Evolutionary conservation across 2,888 invertebrate species (phyloP).

Genomic region (Thereva nobilitata): DNA sequence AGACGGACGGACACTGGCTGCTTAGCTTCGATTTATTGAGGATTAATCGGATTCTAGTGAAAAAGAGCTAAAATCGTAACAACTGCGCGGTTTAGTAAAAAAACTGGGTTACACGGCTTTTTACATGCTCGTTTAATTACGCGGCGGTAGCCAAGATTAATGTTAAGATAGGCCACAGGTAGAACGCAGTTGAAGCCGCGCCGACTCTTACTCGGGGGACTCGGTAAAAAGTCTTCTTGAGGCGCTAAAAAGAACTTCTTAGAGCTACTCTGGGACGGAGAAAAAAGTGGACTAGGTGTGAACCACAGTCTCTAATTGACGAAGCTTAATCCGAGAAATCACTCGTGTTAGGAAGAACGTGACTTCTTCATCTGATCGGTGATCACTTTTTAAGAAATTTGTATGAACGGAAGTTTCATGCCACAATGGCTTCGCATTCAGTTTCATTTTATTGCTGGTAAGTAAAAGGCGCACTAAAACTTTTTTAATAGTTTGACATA

Average conservation of each 20-base stretch:
- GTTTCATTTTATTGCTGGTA: too few relatives aligned
- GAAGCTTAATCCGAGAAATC: constrained; percentile 30
- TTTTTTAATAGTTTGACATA: too few relatives aligned
- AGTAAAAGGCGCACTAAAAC: too few relatives aligned
- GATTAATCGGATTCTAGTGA: background rate
- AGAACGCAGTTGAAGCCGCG: constrained; percentile 1
- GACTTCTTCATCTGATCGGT: constrained; percentile 6
- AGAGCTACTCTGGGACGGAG: background rate
- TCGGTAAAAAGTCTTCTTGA: background rate
- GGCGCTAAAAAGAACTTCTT: background rate
- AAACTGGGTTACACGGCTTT: constrained; percentile 42
- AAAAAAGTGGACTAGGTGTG: constrained; percentile 20
- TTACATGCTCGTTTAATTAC: constrained; percentile 41
- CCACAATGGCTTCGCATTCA: too few relatives aligned
- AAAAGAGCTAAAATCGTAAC: constrained; percentile 11
- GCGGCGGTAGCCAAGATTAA: constrained; percentile 35
- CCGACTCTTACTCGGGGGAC: background rate
- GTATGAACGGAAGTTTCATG: too few relatives aligned
- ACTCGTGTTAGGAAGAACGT: constrained; percentile 18
- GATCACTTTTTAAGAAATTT: too few relatives aligned
- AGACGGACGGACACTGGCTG: background rate
- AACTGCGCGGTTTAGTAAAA: constrained; percentile 22
- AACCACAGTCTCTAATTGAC: constrained; percentile 24
- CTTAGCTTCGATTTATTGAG: constrained; percentile 11
- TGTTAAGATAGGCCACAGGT: constrained; percentile 11